Base-by-base conservation (phyloP, 1,140 invertebrate genomes). In the Drosophila suzukii region DNA sequence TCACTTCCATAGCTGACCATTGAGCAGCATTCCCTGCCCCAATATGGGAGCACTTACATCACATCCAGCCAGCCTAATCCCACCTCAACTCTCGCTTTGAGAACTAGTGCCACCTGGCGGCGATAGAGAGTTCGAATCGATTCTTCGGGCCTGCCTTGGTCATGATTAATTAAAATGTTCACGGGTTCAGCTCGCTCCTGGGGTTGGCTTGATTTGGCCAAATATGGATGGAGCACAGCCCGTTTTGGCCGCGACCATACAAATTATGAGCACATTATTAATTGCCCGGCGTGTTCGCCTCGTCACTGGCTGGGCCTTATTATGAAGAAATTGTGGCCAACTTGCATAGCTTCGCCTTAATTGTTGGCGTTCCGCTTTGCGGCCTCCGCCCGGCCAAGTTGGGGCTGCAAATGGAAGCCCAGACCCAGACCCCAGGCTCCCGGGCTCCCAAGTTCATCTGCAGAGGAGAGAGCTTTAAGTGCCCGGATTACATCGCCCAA, bases 241-340 rank as follows among this genome's bases (percentile, higher is more conserved):
- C 63, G 65, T 86, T 86, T 79, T 75, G 84, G 77, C 53, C 47
- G 58, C 47, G 60, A 66, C 74, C 77, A 85, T 85, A 90, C 81
- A 90, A 89, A 89, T 89, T 89, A 90, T 89, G 85, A 90, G 85
- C 78, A 71, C 81, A 85, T 89, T 89, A 89, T 89, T 89, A 88
- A 88, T 88, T 88, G 84, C 73, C 53, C 65, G 70, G 46, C 44
- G 32, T 57, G 63, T 53, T 88, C 60, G 60, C 47, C 43, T 17
- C 46, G 50, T 34, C 53, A 47, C 59, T 63, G 39, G 56, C 43
- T 59, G 36, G 59, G 53, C 72, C 63, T 77, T 82, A 76, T 79
- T 86, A 88, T 88, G 66, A 88, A 78, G 75, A 86, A 88, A 88
- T 76, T 88, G 82, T 76, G 83, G 83, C 49, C 79, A 56, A 73